A percentile compares a stretch with the other conserved stretches of the same genome.
Conservation (phyloP, 2,888 invertebrate genomes). For the Abrostola triplasia region DNA sequence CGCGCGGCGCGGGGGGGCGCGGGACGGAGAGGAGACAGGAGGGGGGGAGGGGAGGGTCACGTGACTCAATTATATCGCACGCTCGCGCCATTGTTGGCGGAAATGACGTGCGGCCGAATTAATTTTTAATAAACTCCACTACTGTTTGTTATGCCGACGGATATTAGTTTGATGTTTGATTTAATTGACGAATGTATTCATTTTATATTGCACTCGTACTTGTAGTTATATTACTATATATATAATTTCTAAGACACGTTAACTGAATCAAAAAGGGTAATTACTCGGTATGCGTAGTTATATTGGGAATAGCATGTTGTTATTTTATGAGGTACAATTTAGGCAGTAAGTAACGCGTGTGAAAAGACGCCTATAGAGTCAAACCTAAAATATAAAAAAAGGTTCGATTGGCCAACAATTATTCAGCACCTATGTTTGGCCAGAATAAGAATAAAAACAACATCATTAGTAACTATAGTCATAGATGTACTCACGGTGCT, state of each 20-base stretch:
- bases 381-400: too few relatives aligned
- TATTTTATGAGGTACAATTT: too few relatives aligned
- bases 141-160: slow-evolving; percentile 44
- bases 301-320: too few relatives aligned
- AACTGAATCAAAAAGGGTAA: too few relatives aligned
- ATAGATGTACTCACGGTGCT: slow-evolving; percentile 72
- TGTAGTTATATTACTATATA: not conserved
- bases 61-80: slow-evolving; percentile 59
- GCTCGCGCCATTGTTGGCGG: slow-evolving; percentile 47
- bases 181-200: slow-evolving; percentile 2
- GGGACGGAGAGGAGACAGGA: slow-evolving; percentile 5
- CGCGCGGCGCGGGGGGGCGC: not conserved
- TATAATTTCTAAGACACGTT: not conserved
- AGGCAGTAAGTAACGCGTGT: too few relatives aligned
- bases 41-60: slow-evolving; percentile 37
- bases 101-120: slow-evolving; percentile 54
- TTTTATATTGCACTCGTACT: not conserved
- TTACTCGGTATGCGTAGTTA: too few relatives aligned
- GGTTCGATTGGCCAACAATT: too few relatives aligned
- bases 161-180: slow-evolving; percentile 48
- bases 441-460: too few relatives aligned
- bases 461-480: too few relatives aligned
- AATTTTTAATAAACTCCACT: slow-evolving; percentile 52
- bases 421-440: not conserved
- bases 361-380: too few relatives aligned